phyloP scores from a whole-genome alignment of 92 coral and sea anemone species.

The Zoanthus sociatus region DNA sequence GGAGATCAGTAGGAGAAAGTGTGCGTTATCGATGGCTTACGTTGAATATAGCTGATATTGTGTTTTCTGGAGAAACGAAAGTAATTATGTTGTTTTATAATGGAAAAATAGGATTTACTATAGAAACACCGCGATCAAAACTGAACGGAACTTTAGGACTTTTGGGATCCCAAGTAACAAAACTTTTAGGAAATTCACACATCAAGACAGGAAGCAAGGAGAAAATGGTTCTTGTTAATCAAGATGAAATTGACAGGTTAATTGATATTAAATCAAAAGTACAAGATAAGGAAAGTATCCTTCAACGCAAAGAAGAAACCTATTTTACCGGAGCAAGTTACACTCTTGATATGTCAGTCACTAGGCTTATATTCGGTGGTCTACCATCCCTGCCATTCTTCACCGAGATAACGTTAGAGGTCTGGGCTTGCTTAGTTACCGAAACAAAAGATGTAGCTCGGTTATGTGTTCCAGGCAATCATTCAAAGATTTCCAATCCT shows the following conservation, averaged over 20 bases:
- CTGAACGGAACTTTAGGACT: slow-evolving; percentile 53
- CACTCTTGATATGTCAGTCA: slow-evolving; percentile 56
- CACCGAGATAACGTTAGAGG: slow-evolving; percentile 65
- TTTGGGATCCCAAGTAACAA: slow-evolving; percentile 54
- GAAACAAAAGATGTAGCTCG: slow-evolving; percentile 22
- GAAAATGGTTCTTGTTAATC: slow-evolving; percentile 13
- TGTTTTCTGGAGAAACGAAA: slow-evolving; percentile 42
- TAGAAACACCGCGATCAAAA: slow-evolving; percentile 50
- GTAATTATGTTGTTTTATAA: slow-evolving; percentile 57
- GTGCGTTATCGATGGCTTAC: slow-evolving; percentile 72
- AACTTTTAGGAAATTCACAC: slow-evolving; percentile 21
- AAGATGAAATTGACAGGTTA: slow-evolving; percentile 41
- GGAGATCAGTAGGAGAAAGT: slow-evolving; percentile 55
- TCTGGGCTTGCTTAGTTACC: slow-evolving; percentile 63
- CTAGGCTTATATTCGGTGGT: slow-evolving; percentile 36
- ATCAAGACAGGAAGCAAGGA: slow-evolving; percentile 8
- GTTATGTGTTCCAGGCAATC: slow-evolving; percentile 36
- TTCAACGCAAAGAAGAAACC: slow-evolving; percentile 35
- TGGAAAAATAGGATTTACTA: slow-evolving; percentile 64
- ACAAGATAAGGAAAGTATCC: slow-evolving; percentile 25
- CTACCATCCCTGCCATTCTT: slow-evolving; percentile 54
- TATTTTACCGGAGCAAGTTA: slow-evolving; percentile 70
- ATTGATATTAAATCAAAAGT: slow-evolving; percentile 32
- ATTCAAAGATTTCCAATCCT: background rate
- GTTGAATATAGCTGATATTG: slow-evolving; percentile 54